A percentile compares a stretch with the other conserved stretches of the same genome.
phyloP scores from a whole-genome alignment of 2,797 vertebrate genomes.

The Pseudochaenichthys georgianus region DNA sequence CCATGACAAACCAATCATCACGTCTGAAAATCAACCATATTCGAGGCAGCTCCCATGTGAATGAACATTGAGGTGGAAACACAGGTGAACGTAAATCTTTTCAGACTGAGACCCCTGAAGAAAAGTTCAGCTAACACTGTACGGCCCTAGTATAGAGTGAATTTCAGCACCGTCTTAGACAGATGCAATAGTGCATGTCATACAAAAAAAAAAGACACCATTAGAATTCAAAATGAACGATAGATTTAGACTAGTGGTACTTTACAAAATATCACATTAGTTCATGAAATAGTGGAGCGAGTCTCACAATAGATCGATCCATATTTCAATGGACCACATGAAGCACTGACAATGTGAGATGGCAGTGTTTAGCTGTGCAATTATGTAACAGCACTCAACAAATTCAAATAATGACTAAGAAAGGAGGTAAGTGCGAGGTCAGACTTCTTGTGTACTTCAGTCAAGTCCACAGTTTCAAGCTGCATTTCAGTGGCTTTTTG shows the following conservation, averaged over 20 bases:
- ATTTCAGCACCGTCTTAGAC: conserved; percentile 46
- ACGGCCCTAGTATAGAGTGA: conserved; percentile 41
- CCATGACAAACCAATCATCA: conserved; percentile 22
- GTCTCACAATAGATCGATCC: conserved; percentile 49
- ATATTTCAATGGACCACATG: conserved; percentile 40
- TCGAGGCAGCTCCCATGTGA: conserved; percentile 21
- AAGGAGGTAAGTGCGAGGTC: conserved; percentile 24
- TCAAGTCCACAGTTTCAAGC: background rate
- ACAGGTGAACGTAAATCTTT: conserved; percentile 19
- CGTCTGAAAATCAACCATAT: conserved; percentile 36
- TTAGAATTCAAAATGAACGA: conserved; percentile 33
- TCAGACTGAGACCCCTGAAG: conserved; percentile 45
- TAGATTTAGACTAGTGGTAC: conserved; percentile 52
- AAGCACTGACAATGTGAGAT: conserved; percentile 47
- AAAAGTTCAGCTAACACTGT: conserved; percentile 66
- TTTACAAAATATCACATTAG: conserved; percentile 63
- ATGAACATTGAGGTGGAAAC: conserved; percentile 27
- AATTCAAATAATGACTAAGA: background rate
- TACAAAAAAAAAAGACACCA: conserved; percentile 32
- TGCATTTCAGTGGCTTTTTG: conserved; percentile 7
- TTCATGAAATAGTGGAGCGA: conserved; percentile 58
- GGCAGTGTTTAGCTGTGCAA: conserved; percentile 62
- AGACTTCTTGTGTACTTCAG: conserved; percentile 14
- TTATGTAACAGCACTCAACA: conserved; percentile 46
- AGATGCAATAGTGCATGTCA: conserved; percentile 53